These are phyloP conservation scores for Aphrophora alni DNA, from an alignment of 2,888 invertebrate genomes.

Conservation along the genomic window DNA sequence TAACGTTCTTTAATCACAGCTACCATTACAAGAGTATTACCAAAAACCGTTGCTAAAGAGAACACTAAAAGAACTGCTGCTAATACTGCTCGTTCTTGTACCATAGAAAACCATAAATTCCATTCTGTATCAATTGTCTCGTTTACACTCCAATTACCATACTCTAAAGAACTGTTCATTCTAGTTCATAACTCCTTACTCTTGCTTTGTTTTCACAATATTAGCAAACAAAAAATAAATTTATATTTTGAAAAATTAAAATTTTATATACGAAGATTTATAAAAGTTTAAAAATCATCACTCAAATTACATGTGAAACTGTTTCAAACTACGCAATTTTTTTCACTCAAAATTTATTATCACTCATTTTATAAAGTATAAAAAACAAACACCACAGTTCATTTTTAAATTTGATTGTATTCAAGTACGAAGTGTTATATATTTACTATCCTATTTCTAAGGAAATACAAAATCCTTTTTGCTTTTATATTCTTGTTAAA, in stretches of 20 bases:
- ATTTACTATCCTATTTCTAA: background rate
- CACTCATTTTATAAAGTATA: no score
- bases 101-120: conserved; percentile 61
- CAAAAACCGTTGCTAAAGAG: conserved; percentile 92
- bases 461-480: background rate
- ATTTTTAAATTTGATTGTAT: no score
- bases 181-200: no score
- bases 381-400: no score
- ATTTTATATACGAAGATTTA: no score
- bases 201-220: background rate
- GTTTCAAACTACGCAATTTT: no score
- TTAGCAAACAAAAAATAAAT: no score
- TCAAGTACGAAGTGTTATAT: no score
- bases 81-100: conserved; percentile 75
- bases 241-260: no score
- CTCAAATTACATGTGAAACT: no score
- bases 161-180: background rate
- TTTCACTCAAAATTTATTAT: no score
- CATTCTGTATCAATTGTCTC: conserved; percentile 53
- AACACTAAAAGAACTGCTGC: conserved; percentile 85
- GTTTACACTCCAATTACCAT: conserved; percentile 48
- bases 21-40: conserved; percentile 92
- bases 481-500: background rate
- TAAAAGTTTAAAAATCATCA: no score
- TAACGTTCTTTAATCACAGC: conserved; percentile 93